A percentile compares a stretch with the other conserved stretches of the same genome.
These are phyloP conservation scores for Baccha elongata DNA, from an alignment of 2,888 invertebrate species.

Conservation along the genomic window DNA sequence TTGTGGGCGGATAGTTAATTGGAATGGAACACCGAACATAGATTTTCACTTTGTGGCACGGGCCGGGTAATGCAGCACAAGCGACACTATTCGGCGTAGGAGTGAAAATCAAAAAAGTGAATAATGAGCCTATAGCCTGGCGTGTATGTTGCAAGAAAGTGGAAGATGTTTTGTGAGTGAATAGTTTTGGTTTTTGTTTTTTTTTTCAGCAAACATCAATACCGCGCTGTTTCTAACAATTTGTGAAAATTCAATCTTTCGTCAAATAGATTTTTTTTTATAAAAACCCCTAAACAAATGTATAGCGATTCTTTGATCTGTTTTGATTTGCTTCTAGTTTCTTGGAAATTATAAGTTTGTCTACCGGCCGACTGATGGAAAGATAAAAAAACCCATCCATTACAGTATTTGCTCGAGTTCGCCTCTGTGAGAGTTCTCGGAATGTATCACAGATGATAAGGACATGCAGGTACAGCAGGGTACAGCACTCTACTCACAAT, in stretches of 20 bases:
- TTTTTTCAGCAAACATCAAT: conserved; percentile 50
- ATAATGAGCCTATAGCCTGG: conserved; percentile 52
- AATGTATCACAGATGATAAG: conserved; percentile 70
- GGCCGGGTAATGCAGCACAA: conserved; percentile 11
- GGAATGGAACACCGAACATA: conserved; percentile 72
- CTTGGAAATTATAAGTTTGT: conserved; percentile 40
- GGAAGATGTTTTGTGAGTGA: conserved; percentile 19
- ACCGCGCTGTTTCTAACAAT: conserved; percentile 39
- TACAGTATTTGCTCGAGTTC: conserved; percentile 44
- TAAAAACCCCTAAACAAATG: conserved; percentile 60
- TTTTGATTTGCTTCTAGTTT: conserved; percentile 55
- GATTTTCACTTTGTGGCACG: conserved; percentile 70
- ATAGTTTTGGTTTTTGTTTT: neutral
- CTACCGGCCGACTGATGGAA: neutral
- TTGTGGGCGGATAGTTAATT: conserved; percentile 74
- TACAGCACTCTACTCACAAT: conserved; percentile 31
- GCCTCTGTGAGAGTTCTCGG: conserved; percentile 30
- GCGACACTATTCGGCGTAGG: conserved; percentile 54
- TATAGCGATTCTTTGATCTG: conserved; percentile 63
- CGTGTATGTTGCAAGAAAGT: conserved; percentile 23
- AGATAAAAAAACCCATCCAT: conserved; percentile 55
- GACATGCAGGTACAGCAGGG: too few species aligned
- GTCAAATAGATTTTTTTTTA: conserved; percentile 38
- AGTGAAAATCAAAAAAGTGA: conserved; percentile 65
- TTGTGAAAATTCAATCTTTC: conserved; percentile 35